Evolutionary conservation across 2,888 invertebrate genomes (phyloP), one percentile per base, ranked within the genome.

Genomic region (Germaria angustata): DNA sequence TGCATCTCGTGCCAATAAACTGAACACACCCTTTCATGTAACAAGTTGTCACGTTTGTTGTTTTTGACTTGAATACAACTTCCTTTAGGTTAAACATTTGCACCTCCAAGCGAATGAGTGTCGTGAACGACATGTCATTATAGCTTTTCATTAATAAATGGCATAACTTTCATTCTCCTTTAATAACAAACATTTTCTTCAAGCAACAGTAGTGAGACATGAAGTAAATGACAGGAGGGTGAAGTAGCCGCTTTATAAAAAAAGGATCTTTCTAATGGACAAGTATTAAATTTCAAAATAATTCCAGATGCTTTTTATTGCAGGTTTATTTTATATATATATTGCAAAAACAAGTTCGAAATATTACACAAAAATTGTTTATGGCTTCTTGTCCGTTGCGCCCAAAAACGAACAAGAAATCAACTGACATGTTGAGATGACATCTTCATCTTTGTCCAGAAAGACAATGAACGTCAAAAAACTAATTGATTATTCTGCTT

Each of bases 401-500:
- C n/a, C 4, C 11, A 22, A 36, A 22, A 32, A 53, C 22, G n/a
- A 53, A 15, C 0, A n/a, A 15, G 0, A n/a, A 22, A 1, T 22
- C 7, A 61, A 28, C n/a, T 24, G 20, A 39, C 61, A 46, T 46
- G 34, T 20, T 61, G 49, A 61, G 51, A 24, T 49, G 59, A 61
- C 55, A 46, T 32, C 55, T 57, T 57, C 22, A 49, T 72, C 34
- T 51, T n/a, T 72, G 39, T 7, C 20, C n/a, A 7, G 46, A 41
- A 53, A 2, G 5, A 24, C 17, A 41, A n/a, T 32, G 41, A 63
- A 20, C 13, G 39, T 17, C 53, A 20, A 53, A 11, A 59, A 32
- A 53, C n/a, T 53, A 73, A 73, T 73, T 63, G 63, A 73, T 73
- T 63, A 63, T 61, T 53, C 53, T 53, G 32, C n/a, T 28, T 32